phyloP scores from a whole-genome alignment of 2,797 vertebrate genomes.

The Oreonectes daqikongensis region DNA sequence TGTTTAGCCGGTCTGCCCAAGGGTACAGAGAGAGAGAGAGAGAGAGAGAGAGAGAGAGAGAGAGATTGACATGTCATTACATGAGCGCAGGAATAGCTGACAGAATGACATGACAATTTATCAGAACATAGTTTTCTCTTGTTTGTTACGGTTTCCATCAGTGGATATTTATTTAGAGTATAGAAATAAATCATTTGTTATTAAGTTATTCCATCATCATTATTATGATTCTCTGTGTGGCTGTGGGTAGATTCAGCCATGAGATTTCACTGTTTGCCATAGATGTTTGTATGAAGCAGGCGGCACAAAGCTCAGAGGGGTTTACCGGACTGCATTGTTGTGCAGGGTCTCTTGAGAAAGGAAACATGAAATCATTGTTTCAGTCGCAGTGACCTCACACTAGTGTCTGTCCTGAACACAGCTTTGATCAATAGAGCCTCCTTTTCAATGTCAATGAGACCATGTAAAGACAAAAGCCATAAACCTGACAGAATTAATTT shows the following conservation, averaged over 20 bases:
- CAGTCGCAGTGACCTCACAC: constrained; percentile 29
- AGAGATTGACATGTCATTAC: constrained; percentile 37
- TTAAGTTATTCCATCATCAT: not conserved
- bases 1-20: constrained; percentile 65
- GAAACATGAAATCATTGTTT: constrained; percentile 15
- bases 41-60: not conserved
- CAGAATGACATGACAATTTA: constrained; percentile 2
- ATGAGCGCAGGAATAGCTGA: not conserved
- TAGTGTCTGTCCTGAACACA: constrained; percentile 17
- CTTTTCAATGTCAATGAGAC: constrained; percentile 17
- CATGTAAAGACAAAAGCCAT: not conserved
- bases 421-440: constrained; percentile 2
- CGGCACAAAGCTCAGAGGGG: not conserved
- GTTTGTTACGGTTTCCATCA: not conserved
- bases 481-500: not conserved
- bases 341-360: constrained; percentile 26
- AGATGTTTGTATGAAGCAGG: too few relatives aligned
- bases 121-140: not conserved
- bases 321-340: constrained; percentile 36
- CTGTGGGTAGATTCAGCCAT: too few relatives aligned
- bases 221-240: too few relatives aligned
- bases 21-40: constrained; percentile 48
- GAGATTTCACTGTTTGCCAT: too few relatives aligned
- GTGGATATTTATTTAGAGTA: not conserved
- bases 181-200: too few relatives aligned